Conservation (phyloP, 2,888 invertebrate genomes). For the Acrocyrtus sp. region DNA sequence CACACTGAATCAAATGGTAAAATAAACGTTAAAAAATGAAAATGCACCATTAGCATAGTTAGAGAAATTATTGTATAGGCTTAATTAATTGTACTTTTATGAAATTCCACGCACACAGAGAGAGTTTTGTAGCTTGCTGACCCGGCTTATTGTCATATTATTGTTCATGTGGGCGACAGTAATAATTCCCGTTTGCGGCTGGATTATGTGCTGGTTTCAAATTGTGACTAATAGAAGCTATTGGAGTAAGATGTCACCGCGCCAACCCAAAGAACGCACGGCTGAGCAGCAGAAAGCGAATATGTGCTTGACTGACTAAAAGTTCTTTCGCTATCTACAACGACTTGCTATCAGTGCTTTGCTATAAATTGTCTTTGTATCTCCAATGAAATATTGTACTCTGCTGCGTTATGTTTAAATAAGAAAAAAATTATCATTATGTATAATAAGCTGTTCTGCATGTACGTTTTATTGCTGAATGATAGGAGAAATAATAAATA, state of each 20-base stretch:
- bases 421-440: background rate
- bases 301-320: background rate
- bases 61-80: too few relatives aligned
- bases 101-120: background rate
- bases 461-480: too few relatives aligned
- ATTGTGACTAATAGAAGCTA: slow-evolving; percentile 2
- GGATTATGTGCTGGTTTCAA: background rate
- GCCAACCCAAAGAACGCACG: background rate
- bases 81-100: background rate
- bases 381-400: background rate
- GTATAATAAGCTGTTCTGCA: too few relatives aligned
- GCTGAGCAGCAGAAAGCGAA: background rate
- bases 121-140: slow-evolving; percentile 3
- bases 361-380: too few relatives aligned
- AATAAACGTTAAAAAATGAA: too few relatives aligned
- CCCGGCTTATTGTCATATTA: background rate
- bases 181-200: background rate
- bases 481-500: background rate
- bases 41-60: too few relatives aligned
- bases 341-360: background rate
- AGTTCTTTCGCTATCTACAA: background rate
- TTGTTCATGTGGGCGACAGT: slow-evolving; percentile 8
- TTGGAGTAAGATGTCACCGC: background rate
- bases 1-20: background rate
- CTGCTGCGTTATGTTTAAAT: background rate